Base-by-base conservation (phyloP, 1,140 invertebrate species). In the Conus betulinus region DNA sequence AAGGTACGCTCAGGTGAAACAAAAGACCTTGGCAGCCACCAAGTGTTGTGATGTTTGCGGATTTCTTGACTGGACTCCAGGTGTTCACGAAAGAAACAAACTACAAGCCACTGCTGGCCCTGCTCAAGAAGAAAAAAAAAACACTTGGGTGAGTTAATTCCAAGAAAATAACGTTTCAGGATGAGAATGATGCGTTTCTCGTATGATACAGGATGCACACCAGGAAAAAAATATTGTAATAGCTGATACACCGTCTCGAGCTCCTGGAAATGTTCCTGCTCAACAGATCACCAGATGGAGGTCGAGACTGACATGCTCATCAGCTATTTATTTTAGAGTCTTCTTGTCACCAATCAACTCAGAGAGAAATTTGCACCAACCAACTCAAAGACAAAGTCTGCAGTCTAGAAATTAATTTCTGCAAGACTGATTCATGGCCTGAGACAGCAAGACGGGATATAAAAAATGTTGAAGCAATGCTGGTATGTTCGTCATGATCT, bases 1-100 rank as follows among this genome's bases (percentile, higher is more conserved):
- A 89, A 93, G 71, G 81, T 95, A 85, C 76, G 86, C 89, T 53
- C 91, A 89, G 74, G 91, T 90, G 86, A 87, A 91, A 71, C 90
- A 92, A 67, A 90, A 91, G 81, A 90, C 89, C 74, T 71, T 89
- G 39, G 88, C 84, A 20, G n/a, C 82, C 10, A 87, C 85, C 23
- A 87, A 84, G 84, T 60, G 74, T 11, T 89, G 88, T 52, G 84
- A 89, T 82, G 39, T 84, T 90, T 60, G 15, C 78, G 25, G 52
- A 87, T 27, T 90, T 86, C 60, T 74, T 90, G 74, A 25, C 85
- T 79, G 84, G 89, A 52, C 55, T 52, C 4, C 8, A 25, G 8
- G 78, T 7, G 23, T 90, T 90, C 55, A 20, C 15, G 15, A 63
- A 85, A n/a, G 89, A 90, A 25, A 90, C 89, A 10, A 81, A 90